Evolutionary conservation across 2,888 invertebrate genomes (phyloP).

Genomic region (Pasiphila rectangulata): DNA sequence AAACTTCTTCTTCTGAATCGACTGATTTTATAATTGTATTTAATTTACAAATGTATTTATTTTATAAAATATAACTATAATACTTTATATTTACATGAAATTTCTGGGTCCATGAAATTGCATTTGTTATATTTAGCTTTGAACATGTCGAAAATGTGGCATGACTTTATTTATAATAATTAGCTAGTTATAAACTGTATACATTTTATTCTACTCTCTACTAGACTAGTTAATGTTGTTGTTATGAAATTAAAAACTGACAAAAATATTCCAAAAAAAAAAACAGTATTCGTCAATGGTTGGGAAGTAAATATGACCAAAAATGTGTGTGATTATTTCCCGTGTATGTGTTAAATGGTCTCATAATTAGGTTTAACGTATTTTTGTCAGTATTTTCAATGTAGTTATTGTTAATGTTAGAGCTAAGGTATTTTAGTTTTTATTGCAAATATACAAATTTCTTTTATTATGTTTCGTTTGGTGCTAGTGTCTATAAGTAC

Average conservation of each 20-base stretch:
- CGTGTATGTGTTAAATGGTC: slow-evolving; percentile 31
- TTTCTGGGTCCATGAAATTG: slow-evolving; percentile 38
- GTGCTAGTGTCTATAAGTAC: slow-evolving; percentile 22
- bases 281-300: slow-evolving; percentile 25
- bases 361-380: slow-evolving; percentile 31
- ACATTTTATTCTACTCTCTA: background rate
- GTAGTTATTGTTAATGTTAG: background rate
- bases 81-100: slow-evolving; percentile 10
- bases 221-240: slow-evolving; percentile 15
- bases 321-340: slow-evolving; percentile 15
- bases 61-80: slow-evolving; percentile 5
- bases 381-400: slow-evolving; percentile 34
- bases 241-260: slow-evolving; percentile 26
- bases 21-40: slow-evolving; percentile 19
- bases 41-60: too few relatives aligned
- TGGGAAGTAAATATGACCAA: slow-evolving; percentile 19
- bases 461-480: slow-evolving; percentile 15
- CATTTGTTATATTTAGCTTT: slow-evolving; percentile 27
- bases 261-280: slow-evolving; percentile 25
- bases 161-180: background rate
- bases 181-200: background rate
- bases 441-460: slow-evolving; percentile 2
- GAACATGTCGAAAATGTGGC: background rate
- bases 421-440: background rate
- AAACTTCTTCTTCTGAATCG: slow-evolving; percentile 2